Percentiles rank a stretch among this genome's conserved stretches.
Conservation (phyloP, 2,888 invertebrate species). For the Dryomyza anilis region DNA sequence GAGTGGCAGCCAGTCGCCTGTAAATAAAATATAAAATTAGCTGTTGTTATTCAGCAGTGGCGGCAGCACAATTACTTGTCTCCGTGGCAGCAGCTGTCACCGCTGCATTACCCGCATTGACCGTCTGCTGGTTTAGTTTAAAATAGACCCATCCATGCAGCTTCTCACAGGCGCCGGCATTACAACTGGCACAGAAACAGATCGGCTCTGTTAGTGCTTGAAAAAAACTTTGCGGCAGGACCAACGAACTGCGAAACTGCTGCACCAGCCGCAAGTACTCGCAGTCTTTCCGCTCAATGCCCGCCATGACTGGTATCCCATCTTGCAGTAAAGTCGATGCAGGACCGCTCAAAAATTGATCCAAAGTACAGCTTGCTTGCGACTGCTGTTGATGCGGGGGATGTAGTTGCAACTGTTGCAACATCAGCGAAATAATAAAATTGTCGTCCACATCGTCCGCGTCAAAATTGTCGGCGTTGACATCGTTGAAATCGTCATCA, state of each 20-base stretch:
- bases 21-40: background rate
- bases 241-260: conserved; percentile 57
- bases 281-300: conserved; percentile 57
- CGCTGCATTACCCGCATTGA: conserved; percentile 45
- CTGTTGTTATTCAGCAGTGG: background rate
- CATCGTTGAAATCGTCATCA: conserved; percentile 31
- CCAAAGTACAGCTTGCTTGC: conserved; percentile 41
- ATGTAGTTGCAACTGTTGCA: conserved; percentile 49
- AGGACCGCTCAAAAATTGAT: conserved; percentile 40
- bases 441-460: conserved; percentile 42
- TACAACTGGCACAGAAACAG: conserved; percentile 57
- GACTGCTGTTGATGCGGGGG: conserved; percentile 43
- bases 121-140: conserved; percentile 58
- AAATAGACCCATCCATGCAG: conserved; percentile 61
- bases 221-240: conserved; percentile 60
- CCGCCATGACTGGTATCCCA: conserved; percentile 50
- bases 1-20: conserved; percentile 57
- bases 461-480: conserved; percentile 37
- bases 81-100: conserved; percentile 40
- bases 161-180: conserved; percentile 51
- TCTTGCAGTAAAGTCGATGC: conserved; percentile 38
- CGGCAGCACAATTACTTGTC: conserved; percentile 18
- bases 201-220: conserved; percentile 51
- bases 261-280: conserved; percentile 59
- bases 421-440: conserved; percentile 38